These are phyloP conservation scores for Flabesymbios commensalis DNA, from an alignment of 2,888 invertebrate genomes.

Conservation along the genomic window DNA sequence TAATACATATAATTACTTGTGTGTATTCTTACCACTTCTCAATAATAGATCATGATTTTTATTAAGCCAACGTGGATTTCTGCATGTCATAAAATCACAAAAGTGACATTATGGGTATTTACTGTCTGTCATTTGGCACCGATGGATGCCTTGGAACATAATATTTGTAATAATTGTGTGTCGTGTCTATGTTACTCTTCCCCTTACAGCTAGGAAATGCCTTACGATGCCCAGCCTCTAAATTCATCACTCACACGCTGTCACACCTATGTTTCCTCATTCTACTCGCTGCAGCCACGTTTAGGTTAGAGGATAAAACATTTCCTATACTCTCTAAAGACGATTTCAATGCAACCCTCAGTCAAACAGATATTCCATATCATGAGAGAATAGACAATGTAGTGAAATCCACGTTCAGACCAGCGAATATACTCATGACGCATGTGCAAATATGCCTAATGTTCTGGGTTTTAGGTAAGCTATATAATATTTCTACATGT, in stretches of 20 bases:
- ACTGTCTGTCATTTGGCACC: too few species aligned
- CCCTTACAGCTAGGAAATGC: slow-evolving; percentile 58
- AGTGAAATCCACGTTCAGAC: slow-evolving; percentile 37
- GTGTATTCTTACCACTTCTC: too few species aligned
- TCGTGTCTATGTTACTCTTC: too few species aligned
- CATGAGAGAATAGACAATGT: slow-evolving; percentile 28
- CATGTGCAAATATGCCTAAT: slow-evolving; percentile 61
- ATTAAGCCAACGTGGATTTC: too few species aligned
- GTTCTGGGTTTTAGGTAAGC: slow-evolving; percentile 60
- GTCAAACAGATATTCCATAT: slow-evolving; percentile 42
- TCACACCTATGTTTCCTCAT: slow-evolving; percentile 72
- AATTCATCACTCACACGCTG: slow-evolving; percentile 72
- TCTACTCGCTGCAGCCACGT: slow-evolving; percentile 71
- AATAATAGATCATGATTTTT: too few species aligned
- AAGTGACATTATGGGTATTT: too few species aligned
- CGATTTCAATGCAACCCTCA: slow-evolving; percentile 39
- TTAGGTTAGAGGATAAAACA: slow-evolving; percentile 44
- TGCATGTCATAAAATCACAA: too few species aligned
- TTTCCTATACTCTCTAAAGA: slow-evolving; percentile 35
- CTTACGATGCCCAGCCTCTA: slow-evolving; percentile 70
- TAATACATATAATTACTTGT: too few species aligned
- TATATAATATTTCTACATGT: too few species aligned
- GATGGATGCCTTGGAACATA: too few species aligned
- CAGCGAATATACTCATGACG: slow-evolving; percentile 59
- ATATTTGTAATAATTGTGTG: too few species aligned